A percentile compares a stretch with the other conserved stretches of the same genome.
phyloP scores from a whole-genome alignment of 92 coral and sea anemone species.

The Umimayanthus kanabou region DNA sequence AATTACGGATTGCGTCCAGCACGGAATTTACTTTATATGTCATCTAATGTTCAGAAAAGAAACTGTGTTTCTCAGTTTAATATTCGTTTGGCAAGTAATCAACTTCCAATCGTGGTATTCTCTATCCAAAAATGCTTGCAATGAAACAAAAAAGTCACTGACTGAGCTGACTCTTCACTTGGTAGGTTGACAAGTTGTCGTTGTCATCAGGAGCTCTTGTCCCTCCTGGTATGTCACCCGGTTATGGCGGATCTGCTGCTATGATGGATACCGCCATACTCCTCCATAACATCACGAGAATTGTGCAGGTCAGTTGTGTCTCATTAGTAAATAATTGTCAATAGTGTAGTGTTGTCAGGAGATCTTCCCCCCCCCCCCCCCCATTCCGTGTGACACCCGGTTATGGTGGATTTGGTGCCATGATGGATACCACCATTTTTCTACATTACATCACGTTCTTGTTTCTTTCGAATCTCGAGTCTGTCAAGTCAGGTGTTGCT shows the following conservation, averaged over 20 bases:
- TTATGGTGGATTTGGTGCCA: slow-evolving; percentile 65
- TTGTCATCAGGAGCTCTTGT: slow-evolving; percentile 30
- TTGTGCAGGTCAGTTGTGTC: slow-evolving; percentile 72
- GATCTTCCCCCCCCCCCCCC: too few species aligned
- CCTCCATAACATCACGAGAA: slow-evolving; percentile 83
- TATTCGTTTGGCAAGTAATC: too few species aligned
- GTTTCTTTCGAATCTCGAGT: too few species aligned
- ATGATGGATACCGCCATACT: slow-evolving; percentile 92
- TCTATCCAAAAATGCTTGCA: background rate
- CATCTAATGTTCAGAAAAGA: too few species aligned
- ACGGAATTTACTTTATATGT: too few species aligned
- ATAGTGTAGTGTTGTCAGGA: too few species aligned
- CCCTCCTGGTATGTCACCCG: slow-evolving; percentile 33
- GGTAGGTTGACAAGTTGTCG: slow-evolving; percentile 28
- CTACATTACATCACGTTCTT: slow-evolving; percentile 69
- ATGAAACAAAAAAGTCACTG: background rate
- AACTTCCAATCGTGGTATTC: background rate
- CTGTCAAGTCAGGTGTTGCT: too few species aligned
- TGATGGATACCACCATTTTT: slow-evolving; percentile 88
- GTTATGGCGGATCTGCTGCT: slow-evolving; percentile 67
- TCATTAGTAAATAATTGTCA: background rate
- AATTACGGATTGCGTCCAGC: too few species aligned
- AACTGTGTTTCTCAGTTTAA: too few species aligned
- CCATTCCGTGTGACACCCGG: background rate
- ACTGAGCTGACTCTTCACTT: background rate